Evolutionary conservation across 2,113 vertebrate species (phyloP).

Genomic region (Varanus salvator): DNA sequence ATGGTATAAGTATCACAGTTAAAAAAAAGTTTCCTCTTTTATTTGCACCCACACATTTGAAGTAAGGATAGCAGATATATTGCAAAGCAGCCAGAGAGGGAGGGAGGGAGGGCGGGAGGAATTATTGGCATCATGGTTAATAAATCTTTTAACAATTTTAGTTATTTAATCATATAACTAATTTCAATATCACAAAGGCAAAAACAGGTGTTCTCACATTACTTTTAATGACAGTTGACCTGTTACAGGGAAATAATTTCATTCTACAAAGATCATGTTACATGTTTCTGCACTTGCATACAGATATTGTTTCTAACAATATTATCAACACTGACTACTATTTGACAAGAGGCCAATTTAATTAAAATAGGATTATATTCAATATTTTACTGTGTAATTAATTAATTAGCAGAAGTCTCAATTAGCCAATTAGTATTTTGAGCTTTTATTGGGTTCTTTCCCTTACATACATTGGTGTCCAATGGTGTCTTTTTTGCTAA

Average conservation of each 20-base stretch:
- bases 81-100: conserved; percentile 15
- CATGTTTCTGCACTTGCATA: neutral
- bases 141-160: neutral
- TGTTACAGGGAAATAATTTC: neutral
- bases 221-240: neutral
- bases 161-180: neutral
- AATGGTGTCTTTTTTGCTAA: neutral
- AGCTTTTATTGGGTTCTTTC: neutral
- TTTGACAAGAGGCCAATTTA: neutral
- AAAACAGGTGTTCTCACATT: neutral
- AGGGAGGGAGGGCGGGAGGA: too few species aligned
- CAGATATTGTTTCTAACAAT: neutral
- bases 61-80: conserved; percentile 17
- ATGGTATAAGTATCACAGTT: conserved; percentile 27
- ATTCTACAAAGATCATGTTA: neutral
- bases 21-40: conserved; percentile 19
- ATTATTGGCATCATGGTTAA: neutral
- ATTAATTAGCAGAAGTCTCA: conserved; percentile 5
- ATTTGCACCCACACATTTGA: neutral
- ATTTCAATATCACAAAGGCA: neutral
- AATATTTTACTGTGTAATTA: conserved; percentile 6
- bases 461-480: neutral
- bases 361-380: conserved; percentile 17
- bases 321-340: neutral
- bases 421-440: conserved; percentile 2